Base-by-base conservation (phyloP, 2,113 vertebrate species). In the Eurypyga helias region DNA sequence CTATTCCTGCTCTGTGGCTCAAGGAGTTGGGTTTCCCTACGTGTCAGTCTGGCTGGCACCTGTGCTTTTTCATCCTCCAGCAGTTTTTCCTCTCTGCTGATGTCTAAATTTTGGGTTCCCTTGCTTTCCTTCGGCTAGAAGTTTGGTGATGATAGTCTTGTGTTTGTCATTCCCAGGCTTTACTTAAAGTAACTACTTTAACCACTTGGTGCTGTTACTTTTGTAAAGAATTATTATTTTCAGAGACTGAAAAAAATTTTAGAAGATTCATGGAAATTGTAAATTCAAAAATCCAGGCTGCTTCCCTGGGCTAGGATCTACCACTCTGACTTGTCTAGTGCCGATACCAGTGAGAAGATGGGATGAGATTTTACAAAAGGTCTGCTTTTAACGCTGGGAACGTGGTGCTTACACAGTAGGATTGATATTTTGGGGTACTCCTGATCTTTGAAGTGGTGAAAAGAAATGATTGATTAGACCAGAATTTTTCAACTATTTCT, bases 1-100 rank as follows among this genome's bases (percentile, higher is more conserved):
- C 89, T 94, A 82, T 93, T 97, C 77, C 65, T 94, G 87, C 65
- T 87, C 52, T 60, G 81, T 18, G 46, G 65, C 64, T 49, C 28
- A 43, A 34, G 76, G 87, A 85, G 17, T 54, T 96, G 57, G 33
- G 61, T 94, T 96, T 95, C 87, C 45, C 46, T 1, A 0, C 1
- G 0, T 23, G 55, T 65, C 84, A 71, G 73, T 49, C 89, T 82
- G 61, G 7, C 70, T 91, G 90, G 54, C 94, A 93, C 66, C 90
- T 86, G 52, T 87, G 78, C 41, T 87, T n/a, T 79, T 93, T 70
- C 52, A 49, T 72, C 84, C 49, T 57, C 65, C 4, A 6, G 33
- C 55, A 76, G 34, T 72, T 96, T 79, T 29, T 6, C 1, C 67
- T 92, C 69, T 52, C 24, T 76, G 4, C 60, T 71, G 23, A 28